These are phyloP conservation scores for Rhagologus leucostigma DNA, from an alignment of 2,113 vertebrate species.

Conservation along the genomic window DNA sequence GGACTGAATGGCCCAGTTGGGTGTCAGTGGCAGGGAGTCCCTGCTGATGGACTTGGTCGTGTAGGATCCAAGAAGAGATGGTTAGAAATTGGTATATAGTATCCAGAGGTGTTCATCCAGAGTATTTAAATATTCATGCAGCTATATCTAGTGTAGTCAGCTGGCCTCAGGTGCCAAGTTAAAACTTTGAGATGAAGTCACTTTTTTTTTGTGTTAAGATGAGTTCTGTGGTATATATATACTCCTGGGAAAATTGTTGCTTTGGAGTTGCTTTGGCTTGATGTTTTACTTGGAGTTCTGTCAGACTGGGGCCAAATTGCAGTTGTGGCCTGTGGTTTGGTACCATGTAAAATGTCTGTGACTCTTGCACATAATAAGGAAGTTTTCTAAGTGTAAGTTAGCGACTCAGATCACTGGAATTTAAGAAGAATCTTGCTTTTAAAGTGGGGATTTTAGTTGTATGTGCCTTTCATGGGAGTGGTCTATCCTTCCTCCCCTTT, in stretches of 20 bases:
- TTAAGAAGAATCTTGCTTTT: neutral
- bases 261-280: neutral
- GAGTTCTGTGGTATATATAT: neutral
- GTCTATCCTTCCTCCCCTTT: neutral
- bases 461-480: neutral
- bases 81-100: neutral
- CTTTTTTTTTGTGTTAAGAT: neutral
- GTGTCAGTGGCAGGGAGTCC: neutral
- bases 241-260: neutral
- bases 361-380: neutral
- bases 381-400: neutral
- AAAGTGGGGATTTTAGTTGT: neutral
- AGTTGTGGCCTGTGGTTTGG: neutral
- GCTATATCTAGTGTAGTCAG: neutral
- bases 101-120: neutral
- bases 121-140: neutral
- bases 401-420: fast-evolving
- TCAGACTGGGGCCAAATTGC: neutral
- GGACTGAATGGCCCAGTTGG: neutral
- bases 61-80: neutral
- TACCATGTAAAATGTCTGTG: neutral
- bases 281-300: neutral
- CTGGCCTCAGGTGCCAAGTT: neutral
- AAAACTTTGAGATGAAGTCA: neutral
- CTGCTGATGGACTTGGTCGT: neutral